Percentiles rank a stretch among this genome's conserved stretches.
Evolutionary conservation across 2,888 invertebrate genomes (phyloP).

Genomic region (Sphinx pinastri): DNA sequence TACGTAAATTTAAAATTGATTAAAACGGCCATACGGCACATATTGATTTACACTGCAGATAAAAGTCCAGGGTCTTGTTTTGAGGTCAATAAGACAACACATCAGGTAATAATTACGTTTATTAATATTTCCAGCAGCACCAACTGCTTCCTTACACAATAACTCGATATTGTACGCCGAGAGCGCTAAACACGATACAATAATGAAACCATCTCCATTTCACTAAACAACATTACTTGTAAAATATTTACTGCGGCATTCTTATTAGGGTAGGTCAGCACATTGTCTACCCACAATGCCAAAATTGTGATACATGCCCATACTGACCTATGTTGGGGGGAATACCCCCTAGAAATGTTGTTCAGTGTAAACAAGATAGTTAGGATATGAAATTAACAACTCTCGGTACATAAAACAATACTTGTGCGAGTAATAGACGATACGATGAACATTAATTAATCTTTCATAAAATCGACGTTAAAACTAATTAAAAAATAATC

Average conservation of each 20-base stretch:
- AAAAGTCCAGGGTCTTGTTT: too few relatives aligned
- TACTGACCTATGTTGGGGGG: too few relatives aligned
- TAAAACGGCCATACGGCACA: too few relatives aligned
- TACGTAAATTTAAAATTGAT: too few relatives aligned
- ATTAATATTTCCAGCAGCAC: slow-evolving; percentile 36
- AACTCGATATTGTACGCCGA: slow-evolving; percentile 7
- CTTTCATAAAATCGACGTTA: slow-evolving; percentile 46
- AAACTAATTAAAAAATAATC: slow-evolving; percentile 63
- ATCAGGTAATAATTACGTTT: slow-evolving; percentile 35
- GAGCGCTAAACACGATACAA: not conserved
- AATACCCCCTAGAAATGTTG: too few relatives aligned
- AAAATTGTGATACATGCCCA: not conserved
- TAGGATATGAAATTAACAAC: not conserved
- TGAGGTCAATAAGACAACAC: not conserved
- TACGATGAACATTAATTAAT: slow-evolving; percentile 55
- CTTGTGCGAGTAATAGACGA: slow-evolving; percentile 58
- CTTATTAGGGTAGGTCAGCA: too few relatives aligned
- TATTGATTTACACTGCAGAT: too few relatives aligned
- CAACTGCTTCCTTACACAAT: slow-evolving; percentile 16
- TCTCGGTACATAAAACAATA: slow-evolving; percentile 35
- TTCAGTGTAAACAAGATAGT: not conserved
- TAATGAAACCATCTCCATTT: not conserved
- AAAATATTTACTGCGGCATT: too few relatives aligned
- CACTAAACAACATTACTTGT: too few relatives aligned
- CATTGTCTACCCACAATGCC: not conserved